phyloP scores from a whole-genome alignment of 1,140 invertebrate species.

The Gonioctena quinquepunctata region DNA sequence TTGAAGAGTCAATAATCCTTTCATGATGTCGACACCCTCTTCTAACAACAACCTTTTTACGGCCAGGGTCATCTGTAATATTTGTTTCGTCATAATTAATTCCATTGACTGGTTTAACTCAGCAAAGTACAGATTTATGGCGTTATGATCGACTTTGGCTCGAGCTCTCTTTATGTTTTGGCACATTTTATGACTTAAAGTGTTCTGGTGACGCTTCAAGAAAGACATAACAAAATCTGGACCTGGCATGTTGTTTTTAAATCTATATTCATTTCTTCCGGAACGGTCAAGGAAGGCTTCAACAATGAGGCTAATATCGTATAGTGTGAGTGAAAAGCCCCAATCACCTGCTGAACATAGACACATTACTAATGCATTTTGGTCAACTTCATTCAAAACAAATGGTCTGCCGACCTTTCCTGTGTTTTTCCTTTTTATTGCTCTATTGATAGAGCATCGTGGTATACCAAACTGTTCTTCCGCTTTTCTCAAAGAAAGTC shows the following conservation, averaged over 20 bases:
- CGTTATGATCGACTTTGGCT: constrained; percentile 1
- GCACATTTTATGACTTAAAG: neutral
- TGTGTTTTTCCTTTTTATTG: neutral
- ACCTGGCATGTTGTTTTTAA: constrained; percentile 11
- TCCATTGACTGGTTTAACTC: constrained; percentile 1
- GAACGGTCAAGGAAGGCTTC: constrained; percentile 2
- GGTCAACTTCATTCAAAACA: neutral
- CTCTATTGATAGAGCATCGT: neutral
- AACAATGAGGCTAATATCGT: neutral
- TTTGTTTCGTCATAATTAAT: constrained; percentile 12
- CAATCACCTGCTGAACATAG: constrained; percentile 3
- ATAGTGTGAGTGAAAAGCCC: neutral
- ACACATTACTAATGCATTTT: neutral
- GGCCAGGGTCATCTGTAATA: constrained; percentile 17
- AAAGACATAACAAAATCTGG: constrained; percentile 10
- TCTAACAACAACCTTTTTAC: constrained; percentile 33
- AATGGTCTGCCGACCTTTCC: neutral
- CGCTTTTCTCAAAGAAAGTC: neutral
- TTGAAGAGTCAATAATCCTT: constrained; percentile 43
- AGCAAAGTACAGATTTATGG: constrained; percentile 3
- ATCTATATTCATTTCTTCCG: constrained; percentile 8
- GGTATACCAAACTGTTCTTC: neutral
- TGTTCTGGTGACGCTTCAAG: constrained; percentile 14
- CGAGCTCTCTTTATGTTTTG: constrained; percentile 4
- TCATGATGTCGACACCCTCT: constrained; percentile 50